Conservation (phyloP, 2,888 invertebrate species). For the Macrostomum cliftonense region DNA sequence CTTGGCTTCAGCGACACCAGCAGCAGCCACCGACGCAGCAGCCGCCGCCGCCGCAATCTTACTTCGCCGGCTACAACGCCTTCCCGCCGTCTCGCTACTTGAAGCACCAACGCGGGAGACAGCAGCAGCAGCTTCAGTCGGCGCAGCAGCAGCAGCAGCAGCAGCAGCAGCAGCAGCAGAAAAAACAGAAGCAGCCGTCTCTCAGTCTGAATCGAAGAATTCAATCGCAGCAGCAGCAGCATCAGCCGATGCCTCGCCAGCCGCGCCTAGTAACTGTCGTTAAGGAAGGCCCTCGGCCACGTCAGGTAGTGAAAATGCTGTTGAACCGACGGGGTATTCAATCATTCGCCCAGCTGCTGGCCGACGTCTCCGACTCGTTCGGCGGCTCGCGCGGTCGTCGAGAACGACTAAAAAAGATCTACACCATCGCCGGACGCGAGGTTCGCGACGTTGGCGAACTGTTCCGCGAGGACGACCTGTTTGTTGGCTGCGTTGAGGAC, state of each 20-base stretch:
- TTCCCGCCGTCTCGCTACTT: conserved; percentile 2
- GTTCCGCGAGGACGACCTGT: conserved; percentile 33
- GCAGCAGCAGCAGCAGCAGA: too few relatives aligned
- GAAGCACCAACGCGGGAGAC: too few relatives aligned
- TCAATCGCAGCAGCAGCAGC: too few relatives aligned
- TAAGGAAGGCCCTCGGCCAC: conserved; percentile 24
- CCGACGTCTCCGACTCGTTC: conserved; percentile 34
- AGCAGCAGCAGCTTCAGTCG: too few relatives aligned
- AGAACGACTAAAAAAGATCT: conserved; percentile 25
- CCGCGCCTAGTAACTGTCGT: conserved; percentile 34
- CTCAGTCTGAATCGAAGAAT: too few relatives aligned
- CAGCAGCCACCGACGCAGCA: too few relatives aligned
- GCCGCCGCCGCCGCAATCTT: too few relatives aligned
- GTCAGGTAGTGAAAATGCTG: conserved; percentile 29
- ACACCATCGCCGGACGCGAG: conserved; percentile 25
- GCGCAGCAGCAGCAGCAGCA: too few relatives aligned
- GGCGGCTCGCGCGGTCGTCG: conserved; percentile 30
- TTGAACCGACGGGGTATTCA: conserved; percentile 32
- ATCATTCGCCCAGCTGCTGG: conserved; percentile 32
- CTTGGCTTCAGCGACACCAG: too few relatives aligned
- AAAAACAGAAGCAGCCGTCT: too few relatives aligned
- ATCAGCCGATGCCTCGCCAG: conserved; percentile 4
- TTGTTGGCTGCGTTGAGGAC: conserved; percentile 27
- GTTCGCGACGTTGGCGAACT: conserved; percentile 32
- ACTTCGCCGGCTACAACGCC: conserved; percentile 9